phyloP scores from a whole-genome alignment of 2,797 vertebrate species.

The Bucorvus abyssinicus region DNA sequence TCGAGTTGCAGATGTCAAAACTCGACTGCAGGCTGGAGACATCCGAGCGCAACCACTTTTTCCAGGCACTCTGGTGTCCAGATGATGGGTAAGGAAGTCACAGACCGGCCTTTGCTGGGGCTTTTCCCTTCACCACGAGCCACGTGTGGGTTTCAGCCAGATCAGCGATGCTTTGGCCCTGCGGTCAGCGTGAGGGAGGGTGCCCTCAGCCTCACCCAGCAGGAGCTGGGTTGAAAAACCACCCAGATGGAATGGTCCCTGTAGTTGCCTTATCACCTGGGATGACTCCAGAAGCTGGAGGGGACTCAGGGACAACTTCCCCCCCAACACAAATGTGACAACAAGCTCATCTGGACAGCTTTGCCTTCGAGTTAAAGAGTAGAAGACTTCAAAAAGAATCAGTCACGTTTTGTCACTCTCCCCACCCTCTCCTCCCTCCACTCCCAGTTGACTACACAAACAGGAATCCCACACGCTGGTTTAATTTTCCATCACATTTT shows the following conservation, averaged over 20 bases:
- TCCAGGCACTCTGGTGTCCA: rapidly evolving
- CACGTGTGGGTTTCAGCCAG: neutral
- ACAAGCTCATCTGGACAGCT: neutral
- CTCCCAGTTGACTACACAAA: neutral
- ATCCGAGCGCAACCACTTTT: rapidly evolving
- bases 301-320: neutral
- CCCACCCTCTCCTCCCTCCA: neutral
- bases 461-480: neutral
- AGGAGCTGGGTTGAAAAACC: neutral
- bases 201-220: neutral
- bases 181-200: neutral
- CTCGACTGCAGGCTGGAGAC: neutral
- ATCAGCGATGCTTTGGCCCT: neutral
- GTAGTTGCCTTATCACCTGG: neutral
- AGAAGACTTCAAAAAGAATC: neutral
- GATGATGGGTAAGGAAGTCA: neutral
- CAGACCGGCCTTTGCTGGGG: rapidly evolving
- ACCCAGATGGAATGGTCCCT: neutral
- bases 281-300: neutral
- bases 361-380: neutral
- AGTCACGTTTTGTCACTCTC: neutral
- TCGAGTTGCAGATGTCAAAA: neutral
- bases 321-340: neutral
- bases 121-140: neutral
- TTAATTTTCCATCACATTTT: constrained; percentile 51